Conservation (phyloP, 2,797 vertebrate genomes). For the Sphaeramia orbicularis region DNA sequence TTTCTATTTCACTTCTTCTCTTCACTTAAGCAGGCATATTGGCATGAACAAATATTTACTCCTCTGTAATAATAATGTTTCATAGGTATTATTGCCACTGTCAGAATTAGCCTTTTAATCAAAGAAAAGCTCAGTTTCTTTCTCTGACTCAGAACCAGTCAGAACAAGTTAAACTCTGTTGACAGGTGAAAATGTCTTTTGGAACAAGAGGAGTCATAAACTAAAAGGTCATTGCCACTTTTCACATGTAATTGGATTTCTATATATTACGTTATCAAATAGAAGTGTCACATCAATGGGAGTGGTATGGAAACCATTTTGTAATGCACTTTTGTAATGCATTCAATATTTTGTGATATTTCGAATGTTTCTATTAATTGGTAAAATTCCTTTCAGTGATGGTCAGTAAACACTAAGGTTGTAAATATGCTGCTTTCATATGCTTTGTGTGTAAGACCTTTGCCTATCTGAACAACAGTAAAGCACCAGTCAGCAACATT, state of each 20-base stretch:
- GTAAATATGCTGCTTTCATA: not conserved
- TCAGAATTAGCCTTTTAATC: slow-evolving; percentile 47
- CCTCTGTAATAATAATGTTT: slow-evolving; percentile 37
- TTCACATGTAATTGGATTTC: not conserved
- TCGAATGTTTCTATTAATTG: not conserved
- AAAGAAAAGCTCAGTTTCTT: slow-evolving; percentile 22
- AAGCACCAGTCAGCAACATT: no score
- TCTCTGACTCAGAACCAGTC: not conserved
- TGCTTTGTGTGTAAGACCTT: not conserved
- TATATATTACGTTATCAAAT: not conserved
- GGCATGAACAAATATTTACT: slow-evolving; percentile 57
- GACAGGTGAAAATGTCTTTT: not conserved
- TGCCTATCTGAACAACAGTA: not conserved
- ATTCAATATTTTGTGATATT: not conserved
- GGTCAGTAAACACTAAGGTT: not conserved
- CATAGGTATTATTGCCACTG: slow-evolving; percentile 37
- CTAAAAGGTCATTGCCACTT: not conserved
- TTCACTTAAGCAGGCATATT: slow-evolving; percentile 21
- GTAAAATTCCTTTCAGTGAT: not conserved
- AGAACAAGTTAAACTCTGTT: slow-evolving; percentile 5
- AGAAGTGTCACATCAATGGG: not conserved
- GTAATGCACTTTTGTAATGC: not conserved
- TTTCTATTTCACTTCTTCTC: slow-evolving; percentile 8
- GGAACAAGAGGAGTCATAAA: slow-evolving; percentile 3
- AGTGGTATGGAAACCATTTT: not conserved